phyloP scores from a whole-genome alignment of 2,797 vertebrate genomes.

The Halcyon chelicuti region DNA sequence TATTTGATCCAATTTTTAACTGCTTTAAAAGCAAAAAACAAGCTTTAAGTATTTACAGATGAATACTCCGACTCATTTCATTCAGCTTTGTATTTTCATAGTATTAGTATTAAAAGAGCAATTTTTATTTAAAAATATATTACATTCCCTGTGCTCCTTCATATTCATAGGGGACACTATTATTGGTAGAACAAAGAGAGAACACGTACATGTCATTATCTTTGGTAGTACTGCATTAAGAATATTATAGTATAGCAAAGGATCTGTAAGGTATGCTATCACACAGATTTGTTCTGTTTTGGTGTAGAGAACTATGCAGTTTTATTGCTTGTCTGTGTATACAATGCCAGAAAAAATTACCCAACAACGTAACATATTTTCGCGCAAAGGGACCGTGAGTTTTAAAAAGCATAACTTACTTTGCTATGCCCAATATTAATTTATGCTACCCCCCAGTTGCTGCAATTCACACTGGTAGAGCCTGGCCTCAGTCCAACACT shows the following conservation, averaged over 20 bases:
- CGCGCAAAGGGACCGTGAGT: not conserved
- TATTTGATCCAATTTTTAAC: slow-evolving; percentile 2
- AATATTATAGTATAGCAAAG: not conserved
- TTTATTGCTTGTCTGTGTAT: not conserved
- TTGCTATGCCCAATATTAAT: not conserved
- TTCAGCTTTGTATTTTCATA: slow-evolving; percentile 24
- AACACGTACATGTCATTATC: not conserved
- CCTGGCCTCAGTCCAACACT: not conserved
- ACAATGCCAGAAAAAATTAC: not conserved
- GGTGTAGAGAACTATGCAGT: not conserved
- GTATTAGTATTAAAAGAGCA: not conserved
- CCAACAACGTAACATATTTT: not conserved
- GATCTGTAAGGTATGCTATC: not conserved
- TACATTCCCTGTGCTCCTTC: not conserved
- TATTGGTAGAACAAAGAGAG: slow-evolving; percentile 21
- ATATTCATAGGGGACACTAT: not conserved
- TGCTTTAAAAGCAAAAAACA: not conserved
- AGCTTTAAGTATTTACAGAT: slow-evolving; percentile 20
- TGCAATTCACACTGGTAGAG: not conserved
- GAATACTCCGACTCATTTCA: not conserved
- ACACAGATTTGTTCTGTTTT: not conserved
- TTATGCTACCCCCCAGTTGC: not conserved
- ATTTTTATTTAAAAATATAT: not conserved
- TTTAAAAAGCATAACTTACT: not conserved
- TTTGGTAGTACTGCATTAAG: not conserved